phyloP scores from a whole-genome alignment of 1,140 invertebrate genomes.

The Lucilia cuprina region DNA sequence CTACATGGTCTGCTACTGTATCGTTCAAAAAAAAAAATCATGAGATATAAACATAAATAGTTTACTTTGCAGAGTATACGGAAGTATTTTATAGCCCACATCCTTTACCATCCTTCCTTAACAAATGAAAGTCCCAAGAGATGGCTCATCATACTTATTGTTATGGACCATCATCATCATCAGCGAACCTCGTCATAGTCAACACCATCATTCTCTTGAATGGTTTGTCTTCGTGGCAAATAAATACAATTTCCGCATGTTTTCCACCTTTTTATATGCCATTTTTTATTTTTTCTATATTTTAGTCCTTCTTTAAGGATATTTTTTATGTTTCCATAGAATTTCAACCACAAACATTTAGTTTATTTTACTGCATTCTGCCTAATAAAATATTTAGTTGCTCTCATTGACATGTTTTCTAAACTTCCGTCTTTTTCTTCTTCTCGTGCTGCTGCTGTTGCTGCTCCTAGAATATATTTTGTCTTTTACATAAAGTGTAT shows the following conservation, averaged over 20 bases:
- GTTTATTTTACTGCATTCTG: constrained; percentile 35
- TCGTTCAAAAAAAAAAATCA: background rate
- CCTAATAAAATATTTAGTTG: constrained; percentile 35
- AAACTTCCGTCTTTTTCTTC: background rate
- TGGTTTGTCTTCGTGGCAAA: background rate
- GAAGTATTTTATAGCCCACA: constrained; percentile 15
- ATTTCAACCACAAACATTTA: constrained; percentile 32
- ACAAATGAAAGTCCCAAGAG: constrained; percentile 26
- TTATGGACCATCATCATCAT: constrained; percentile 28
- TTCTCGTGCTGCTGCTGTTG: background rate
- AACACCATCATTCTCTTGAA: background rate
- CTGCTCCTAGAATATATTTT: background rate
- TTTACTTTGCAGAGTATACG: constrained; percentile 10
- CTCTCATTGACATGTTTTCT: constrained; percentile 16
- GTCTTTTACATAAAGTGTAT: background rate
- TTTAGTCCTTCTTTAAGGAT: background rate
- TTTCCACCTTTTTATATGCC: constrained; percentile 24
- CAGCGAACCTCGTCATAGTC: background rate
- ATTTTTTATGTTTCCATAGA: background rate
- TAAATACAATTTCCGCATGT: constrained; percentile 21
- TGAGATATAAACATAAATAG: background rate
- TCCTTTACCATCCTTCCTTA: too few relatives aligned
- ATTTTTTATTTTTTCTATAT: background rate
- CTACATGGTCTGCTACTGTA: background rate
- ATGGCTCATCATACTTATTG: constrained; percentile 24